phyloP scores from a whole-genome alignment of 2,888 invertebrate genomes.

The Incurvaria masculella region DNA sequence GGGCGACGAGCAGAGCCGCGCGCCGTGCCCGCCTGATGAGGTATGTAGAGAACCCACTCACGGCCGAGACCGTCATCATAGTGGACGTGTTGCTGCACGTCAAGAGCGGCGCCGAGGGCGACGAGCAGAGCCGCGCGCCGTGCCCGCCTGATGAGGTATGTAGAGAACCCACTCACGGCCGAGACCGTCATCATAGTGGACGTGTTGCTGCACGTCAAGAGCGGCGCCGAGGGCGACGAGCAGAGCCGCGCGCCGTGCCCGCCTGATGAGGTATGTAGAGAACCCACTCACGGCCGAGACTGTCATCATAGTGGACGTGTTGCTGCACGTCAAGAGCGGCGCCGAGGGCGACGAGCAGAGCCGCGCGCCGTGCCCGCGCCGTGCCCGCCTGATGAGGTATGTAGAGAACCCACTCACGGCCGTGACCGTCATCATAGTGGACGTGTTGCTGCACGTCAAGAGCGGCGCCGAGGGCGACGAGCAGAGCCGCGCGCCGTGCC shows the following conservation, averaged over 20 bases:
- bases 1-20: constrained; percentile 57
- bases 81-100: constrained; percentile 85
- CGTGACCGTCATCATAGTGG: constrained; percentile 69
- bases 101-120: constrained; percentile 58
- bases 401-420: constrained; percentile 54
- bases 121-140: constrained; percentile 63
- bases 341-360: constrained; percentile 52
- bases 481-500: constrained; percentile 67
- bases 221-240: constrained; percentile 53
- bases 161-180: constrained; percentile 52
- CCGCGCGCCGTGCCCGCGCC: constrained; percentile 69
- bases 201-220: constrained; percentile 76
- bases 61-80: constrained; percentile 62
- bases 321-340: constrained; percentile 74
- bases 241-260: constrained; percentile 68
- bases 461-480: constrained; percentile 56
- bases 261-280: constrained; percentile 58
- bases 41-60: constrained; percentile 58
- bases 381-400: too few relatives aligned
- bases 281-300: constrained; percentile 57
- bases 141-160: constrained; percentile 64
- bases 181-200: constrained; percentile 74
- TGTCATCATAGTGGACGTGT: constrained; percentile 75
- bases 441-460: constrained; percentile 79
- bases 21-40: constrained; percentile 67